These are phyloP conservation scores for Geotrypetes seraphini DNA, from an alignment of 2,797 vertebrate genomes.

Conservation along the genomic window DNA sequence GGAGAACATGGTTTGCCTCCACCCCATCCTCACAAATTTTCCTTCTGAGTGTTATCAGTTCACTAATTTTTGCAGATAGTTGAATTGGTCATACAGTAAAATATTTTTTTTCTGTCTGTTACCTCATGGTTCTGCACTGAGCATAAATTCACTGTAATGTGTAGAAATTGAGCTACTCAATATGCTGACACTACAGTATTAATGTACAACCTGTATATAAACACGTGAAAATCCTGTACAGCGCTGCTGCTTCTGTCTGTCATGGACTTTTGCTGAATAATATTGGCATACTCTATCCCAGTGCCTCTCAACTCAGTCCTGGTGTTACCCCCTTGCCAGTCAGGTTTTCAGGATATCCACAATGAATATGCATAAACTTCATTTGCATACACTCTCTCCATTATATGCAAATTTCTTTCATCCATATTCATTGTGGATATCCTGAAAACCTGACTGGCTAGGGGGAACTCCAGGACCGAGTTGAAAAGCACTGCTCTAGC, in stretches of 20 bases:
- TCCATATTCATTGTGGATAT: too few species aligned
- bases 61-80: conserved; percentile 11
- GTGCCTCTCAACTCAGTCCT: too few species aligned
- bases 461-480: too few species aligned
- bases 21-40: conserved; percentile 14
- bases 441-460: too few species aligned
- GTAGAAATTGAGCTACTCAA: conserved; percentile 3
- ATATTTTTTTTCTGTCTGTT: conserved; percentile 26
- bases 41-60: conserved; percentile 11
- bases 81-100: conserved; percentile 22
- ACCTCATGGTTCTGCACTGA: too few species aligned
- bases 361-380: too few species aligned
- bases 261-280: not conserved
- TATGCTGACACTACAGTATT: not conserved
- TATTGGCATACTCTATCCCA: conserved; percentile 10
- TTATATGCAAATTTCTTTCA: too few species aligned
- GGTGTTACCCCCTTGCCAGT: too few species aligned
- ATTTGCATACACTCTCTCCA: too few species aligned
- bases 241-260: not conserved
- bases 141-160: conserved; percentile 24
- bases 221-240: not conserved
- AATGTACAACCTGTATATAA: not conserved
- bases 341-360: too few species aligned
- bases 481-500: too few species aligned
- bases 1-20: conserved; percentile 11